Evolutionary conservation across 2,797 vertebrate genomes (phyloP).

Genomic region (Cynopterus sphinx): DNA sequence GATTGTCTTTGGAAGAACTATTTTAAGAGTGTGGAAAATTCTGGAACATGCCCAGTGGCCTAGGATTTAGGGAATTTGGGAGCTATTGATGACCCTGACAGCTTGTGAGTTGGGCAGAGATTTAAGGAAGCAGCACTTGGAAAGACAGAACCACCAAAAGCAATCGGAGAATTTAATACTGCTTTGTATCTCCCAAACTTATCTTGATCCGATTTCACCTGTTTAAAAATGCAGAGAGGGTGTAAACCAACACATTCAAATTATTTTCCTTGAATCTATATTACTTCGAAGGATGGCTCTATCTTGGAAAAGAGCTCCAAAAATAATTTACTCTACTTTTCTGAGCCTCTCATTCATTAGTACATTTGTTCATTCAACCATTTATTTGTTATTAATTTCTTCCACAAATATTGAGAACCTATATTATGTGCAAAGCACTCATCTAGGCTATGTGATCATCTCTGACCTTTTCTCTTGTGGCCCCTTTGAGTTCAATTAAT

Average conservation of each 20-base stretch:
- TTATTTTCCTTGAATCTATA: background rate
- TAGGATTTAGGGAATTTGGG: background rate
- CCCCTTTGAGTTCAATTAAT: background rate
- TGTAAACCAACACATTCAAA: background rate
- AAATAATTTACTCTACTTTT: background rate
- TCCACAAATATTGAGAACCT: background rate
- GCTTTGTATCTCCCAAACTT: background rate
- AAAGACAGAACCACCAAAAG: background rate
- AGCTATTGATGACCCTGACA: background rate
- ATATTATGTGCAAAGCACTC: background rate
- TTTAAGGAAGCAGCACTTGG: background rate
- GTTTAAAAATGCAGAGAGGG: background rate
- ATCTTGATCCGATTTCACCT: background rate
- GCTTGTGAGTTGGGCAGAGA: background rate
- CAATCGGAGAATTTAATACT: background rate
- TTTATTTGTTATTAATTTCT: background rate
- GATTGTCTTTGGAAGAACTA: background rate
- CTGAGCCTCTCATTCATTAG: background rate
- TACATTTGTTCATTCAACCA: background rate
- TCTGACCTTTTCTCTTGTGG: background rate
- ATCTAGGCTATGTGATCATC: background rate
- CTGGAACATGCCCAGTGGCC: background rate
- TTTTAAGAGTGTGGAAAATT: conserved; percentile 6
- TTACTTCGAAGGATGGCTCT: background rate
- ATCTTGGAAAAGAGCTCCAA: background rate